Conservation (phyloP, 2,113 vertebrate genomes). For the Cariama cristata region DNA sequence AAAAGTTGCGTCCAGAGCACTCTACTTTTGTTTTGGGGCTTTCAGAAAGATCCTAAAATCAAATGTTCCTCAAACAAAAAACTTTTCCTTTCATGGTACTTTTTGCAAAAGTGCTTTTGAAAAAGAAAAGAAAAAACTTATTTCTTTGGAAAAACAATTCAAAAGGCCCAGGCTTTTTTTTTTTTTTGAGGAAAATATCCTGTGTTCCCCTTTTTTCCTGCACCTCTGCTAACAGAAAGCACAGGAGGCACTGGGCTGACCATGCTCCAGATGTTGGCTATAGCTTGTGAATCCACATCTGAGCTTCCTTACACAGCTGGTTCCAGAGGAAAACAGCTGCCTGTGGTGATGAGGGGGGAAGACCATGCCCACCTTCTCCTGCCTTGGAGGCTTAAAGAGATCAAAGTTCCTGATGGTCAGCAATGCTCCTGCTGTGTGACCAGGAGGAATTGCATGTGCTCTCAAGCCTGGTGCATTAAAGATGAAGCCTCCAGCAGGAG, state of each 20-base stretch:
- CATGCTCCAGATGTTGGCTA: accelerated
- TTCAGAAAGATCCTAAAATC: neutral
- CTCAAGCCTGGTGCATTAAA: neutral
- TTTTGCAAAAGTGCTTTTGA: neutral
- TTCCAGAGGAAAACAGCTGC: neutral
- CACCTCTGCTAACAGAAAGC: neutral
- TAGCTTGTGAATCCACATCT: neutral
- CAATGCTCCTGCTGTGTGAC: neutral
- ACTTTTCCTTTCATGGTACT: neutral
- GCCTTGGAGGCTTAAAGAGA: neutral
- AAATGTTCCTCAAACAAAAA: neutral
- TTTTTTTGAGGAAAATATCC: neutral
- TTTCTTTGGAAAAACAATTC: neutral
- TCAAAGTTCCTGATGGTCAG: neutral
- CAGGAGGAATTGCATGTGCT: accelerated
- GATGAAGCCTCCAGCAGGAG: neutral
- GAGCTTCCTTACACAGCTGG: neutral
- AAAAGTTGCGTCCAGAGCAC: neutral
- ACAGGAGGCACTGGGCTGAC: neutral
- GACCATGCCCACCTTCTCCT: neutral
- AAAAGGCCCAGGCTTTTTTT: accelerated
- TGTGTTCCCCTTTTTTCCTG: neutral
- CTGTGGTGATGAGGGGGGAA: accelerated
- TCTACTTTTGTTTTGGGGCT: neutral
- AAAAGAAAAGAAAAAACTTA: neutral